phyloP scores from a whole-genome alignment of 2,888 invertebrate species.

The Ametastegia equiseti region DNA sequence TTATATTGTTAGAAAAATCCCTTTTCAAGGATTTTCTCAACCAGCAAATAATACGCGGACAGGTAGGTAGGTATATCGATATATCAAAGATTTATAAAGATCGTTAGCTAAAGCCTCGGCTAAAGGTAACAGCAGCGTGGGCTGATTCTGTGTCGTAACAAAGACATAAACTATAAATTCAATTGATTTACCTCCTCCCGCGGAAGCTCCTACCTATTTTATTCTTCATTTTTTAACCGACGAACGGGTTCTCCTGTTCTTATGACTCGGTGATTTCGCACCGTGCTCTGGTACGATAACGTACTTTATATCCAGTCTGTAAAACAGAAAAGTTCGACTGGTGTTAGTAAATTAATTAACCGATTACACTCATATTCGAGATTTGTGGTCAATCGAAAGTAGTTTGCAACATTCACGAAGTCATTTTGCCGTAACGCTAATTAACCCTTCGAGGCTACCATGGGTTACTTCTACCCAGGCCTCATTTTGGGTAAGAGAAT shows the following conservation, averaged over 20 bases:
- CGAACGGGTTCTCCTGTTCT: conserved; percentile 12
- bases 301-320: conserved; percentile 29
- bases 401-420: background rate
- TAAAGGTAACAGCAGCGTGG: conserved; percentile 2
- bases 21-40: background rate
- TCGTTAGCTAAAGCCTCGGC: conserved; percentile 16
- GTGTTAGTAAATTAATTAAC: background rate
- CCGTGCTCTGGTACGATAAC: conserved; percentile 9
- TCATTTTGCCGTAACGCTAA: background rate
- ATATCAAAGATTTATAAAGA: conserved; percentile 22
- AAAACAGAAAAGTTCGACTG: background rate
- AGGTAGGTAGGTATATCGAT: background rate
- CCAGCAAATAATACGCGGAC: background rate
- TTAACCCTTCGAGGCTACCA: no score
- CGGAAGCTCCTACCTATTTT: background rate
- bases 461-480: no score
- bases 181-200: conserved; percentile 31
- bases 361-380: background rate
- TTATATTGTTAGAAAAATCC: background rate
- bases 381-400: conserved; percentile 23
- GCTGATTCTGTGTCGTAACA: conserved; percentile 11
- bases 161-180: conserved; percentile 11
- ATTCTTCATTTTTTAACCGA: background rate
- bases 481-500: no score
- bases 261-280: conserved; percentile 4